Conservation (phyloP, 2,888 invertebrate species). For the Polylopha cassiicola region DNA sequence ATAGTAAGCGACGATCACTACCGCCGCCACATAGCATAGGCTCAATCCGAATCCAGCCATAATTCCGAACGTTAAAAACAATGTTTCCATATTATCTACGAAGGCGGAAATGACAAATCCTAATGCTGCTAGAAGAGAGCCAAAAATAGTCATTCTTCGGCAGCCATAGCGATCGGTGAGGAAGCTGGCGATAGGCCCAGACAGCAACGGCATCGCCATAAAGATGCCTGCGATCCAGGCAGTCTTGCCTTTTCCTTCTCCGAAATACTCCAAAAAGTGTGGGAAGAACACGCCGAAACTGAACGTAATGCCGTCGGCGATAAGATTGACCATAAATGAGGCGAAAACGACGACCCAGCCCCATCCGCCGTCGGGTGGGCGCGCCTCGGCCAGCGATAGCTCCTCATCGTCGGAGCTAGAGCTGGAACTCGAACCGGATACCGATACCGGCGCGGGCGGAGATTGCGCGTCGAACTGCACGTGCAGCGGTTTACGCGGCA, state of each 20-base stretch:
- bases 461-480: constrained; percentile 78
- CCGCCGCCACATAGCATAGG: constrained; percentile 92
- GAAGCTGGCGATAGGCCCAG: constrained; percentile 90
- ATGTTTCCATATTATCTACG: constrained; percentile 84
- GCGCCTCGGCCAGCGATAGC: constrained; percentile 80
- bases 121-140: constrained; percentile 83
- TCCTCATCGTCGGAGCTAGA: constrained; percentile 81
- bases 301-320: constrained; percentile 95
- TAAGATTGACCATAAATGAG: constrained; percentile 91
- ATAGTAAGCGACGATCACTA: constrained; percentile 93
- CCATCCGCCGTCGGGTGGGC: constrained; percentile 93
- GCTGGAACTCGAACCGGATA: constrained; percentile 69
- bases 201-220: constrained; percentile 92
- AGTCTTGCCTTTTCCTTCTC: constrained; percentile 89
- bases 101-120: constrained; percentile 88
- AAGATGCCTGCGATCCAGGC: constrained; percentile 94
- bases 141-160: constrained; percentile 85
- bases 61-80: constrained; percentile 89
- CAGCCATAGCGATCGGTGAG: constrained; percentile 91
- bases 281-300: constrained; percentile 94
- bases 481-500: constrained; percentile 57
- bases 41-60: constrained; percentile 91
- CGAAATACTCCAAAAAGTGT: constrained; percentile 90
- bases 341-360: constrained; percentile 95
- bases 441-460: constrained; percentile 58